Base-by-base conservation (phyloP, 2,113 vertebrate species). In the Gopherus evgoodei region DNA sequence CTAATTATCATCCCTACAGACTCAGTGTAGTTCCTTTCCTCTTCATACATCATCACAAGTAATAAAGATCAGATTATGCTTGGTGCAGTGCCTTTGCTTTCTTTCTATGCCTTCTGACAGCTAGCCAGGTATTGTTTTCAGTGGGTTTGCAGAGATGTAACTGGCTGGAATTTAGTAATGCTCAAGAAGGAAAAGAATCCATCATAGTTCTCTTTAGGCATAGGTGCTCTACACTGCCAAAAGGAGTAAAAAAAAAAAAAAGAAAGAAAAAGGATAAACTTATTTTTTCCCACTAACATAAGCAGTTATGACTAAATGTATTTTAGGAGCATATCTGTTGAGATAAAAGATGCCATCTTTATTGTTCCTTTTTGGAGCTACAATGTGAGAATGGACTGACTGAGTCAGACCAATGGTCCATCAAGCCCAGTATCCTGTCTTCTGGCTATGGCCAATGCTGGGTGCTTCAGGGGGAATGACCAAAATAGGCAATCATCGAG, bases 1-100 rank as follows among this genome's bases (percentile, higher is more conserved):
- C 91, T 88, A 91, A 92, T 89, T 90, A 83, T 86, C 86, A 76
- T 90, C 94, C 81, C 85, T 94, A 27, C 57, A 83, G 91, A 81
- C 93, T 59, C 27, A 82, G 59, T 1, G 3, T 82, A 85, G 84
- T 83, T 93, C 82, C 93, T 92, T 96, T 93, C 57, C 53, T 85
- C 78, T 57, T 83, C 82, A 14, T 25, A 50, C 83, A 76, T 86
- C 90, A 44, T 83, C 52, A n/a, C 84, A 95, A 83, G 65, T 96
- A 80, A 54, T 92, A 53, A 76, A 96, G 87, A 76, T 96, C 79
- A 86, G 29, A 84, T 85, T 96, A 83, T 85, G 5, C 87, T 44
- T 87, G 84, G 42, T 31, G 19, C 49, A 31, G 59, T 25, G 47
- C 31, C 54, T 27, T 86, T 94, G 59, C 21, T 93, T 85, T 93